phyloP scores from a whole-genome alignment of 2,797 vertebrate species.

The Macropus fuliginosus region DNA sequence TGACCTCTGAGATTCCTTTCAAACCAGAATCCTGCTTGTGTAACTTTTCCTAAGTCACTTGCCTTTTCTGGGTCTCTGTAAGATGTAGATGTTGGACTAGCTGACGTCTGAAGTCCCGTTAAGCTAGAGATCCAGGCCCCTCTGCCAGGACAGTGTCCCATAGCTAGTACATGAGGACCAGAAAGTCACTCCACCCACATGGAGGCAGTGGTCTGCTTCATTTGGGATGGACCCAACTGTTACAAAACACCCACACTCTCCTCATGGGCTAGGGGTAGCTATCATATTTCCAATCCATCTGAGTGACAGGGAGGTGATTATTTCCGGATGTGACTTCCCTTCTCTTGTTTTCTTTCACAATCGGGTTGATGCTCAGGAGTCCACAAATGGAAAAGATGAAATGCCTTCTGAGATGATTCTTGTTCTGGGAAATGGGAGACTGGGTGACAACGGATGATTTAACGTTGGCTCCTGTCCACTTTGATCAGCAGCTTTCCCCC shows the following conservation, averaged over 20 bases:
- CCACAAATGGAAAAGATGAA: conserved; percentile 7
- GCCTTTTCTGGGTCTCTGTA: neutral
- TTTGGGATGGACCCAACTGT: conserved; percentile 78
- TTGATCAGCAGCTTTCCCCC: conserved; percentile 67
- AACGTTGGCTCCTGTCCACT: conserved; percentile 65
- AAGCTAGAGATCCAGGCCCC: neutral
- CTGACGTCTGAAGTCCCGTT: neutral
- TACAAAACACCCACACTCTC: conserved; percentile 74
- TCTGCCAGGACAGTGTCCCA: neutral
- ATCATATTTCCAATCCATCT: conserved; percentile 75
- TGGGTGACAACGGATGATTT: conserved; percentile 75
- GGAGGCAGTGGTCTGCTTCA: conserved; percentile 15
- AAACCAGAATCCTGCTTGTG: neutral
- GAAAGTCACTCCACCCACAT: neutral
- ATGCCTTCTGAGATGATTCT: conserved; percentile 57
- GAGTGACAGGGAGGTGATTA: conserved; percentile 70
- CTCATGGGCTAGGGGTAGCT: conserved; percentile 69
- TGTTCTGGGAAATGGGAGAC: conserved; percentile 64
- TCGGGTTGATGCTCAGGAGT: conserved; percentile 44
- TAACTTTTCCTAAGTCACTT: neutral
- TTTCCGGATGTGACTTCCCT: conserved; percentile 73
- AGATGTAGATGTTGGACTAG: neutral
- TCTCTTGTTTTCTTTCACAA: conserved; percentile 53
- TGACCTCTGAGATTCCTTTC: neutral
- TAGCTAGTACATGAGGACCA: neutral